Percentiles rank a stretch among this genome's conserved stretches.
phyloP scores from a whole-genome alignment of 2,888 invertebrate species.

The Choreutis nemorana region DNA sequence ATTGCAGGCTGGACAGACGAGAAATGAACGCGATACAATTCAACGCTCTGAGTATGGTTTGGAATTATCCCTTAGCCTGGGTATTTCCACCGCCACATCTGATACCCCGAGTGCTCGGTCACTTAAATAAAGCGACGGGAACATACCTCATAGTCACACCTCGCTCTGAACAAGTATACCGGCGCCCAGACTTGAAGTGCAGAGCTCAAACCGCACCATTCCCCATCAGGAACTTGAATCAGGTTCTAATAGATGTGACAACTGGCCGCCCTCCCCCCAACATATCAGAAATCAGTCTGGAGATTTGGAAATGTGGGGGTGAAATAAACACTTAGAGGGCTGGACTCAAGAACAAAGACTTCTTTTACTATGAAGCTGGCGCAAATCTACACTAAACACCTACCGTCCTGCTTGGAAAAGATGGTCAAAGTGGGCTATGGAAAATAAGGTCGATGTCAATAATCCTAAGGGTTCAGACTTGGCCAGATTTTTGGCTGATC shows the following conservation, averaged over 20 bases:
- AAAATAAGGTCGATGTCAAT: background rate
- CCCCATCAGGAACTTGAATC: conserved; percentile 9
- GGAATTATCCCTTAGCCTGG: conserved; percentile 7
- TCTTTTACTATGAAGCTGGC: too few relatives aligned
- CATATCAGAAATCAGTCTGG: conserved; percentile 9
- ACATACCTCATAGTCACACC: conserved; percentile 12
- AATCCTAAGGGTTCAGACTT: conserved; percentile 5
- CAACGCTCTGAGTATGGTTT: conserved; percentile 5
- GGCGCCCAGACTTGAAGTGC: conserved; percentile 18
- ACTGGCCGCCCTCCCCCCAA: conserved; percentile 11
- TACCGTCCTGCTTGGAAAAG: conserved; percentile 13
- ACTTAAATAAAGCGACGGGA: conserved; percentile 11
- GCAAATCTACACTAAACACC: too few relatives aligned
- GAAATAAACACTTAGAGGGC: conserved; percentile 6
- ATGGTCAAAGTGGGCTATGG: conserved; percentile 9
- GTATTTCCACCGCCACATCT: conserved; percentile 8
- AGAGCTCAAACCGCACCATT: conserved; percentile 14
- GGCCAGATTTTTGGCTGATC: conserved; percentile 6
- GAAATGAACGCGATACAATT: conserved; percentile 2
- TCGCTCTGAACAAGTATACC: conserved; percentile 14
- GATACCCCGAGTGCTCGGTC: conserved; percentile 7
- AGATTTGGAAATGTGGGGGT: conserved; percentile 16
- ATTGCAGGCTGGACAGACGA: conserved; percentile 9
- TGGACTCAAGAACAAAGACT: conserved; percentile 13
- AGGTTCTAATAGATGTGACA: too few relatives aligned